Base-by-base conservation (phyloP, 2,888 invertebrate species). In the Tinea trinotella region DNA sequence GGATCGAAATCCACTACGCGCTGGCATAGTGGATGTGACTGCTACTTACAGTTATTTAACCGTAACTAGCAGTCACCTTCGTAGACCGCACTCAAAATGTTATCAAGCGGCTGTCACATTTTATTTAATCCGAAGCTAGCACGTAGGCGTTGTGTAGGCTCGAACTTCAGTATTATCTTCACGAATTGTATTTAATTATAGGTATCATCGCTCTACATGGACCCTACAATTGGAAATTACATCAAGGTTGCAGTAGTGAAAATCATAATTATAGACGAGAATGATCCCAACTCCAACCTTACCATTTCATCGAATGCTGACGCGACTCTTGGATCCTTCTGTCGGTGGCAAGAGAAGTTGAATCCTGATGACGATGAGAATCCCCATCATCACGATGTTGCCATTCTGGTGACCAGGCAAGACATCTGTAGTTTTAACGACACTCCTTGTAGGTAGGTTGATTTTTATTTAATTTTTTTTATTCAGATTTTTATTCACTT, bases 331-430 rank as follows among this genome's bases (percentile, higher is more conserved):
- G 89, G 90, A 59, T 93, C 93, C 63, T 97, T 97, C 85, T 97
- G 97, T 80, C 87, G 88, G 65, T 95, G 94, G 94, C 95, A 95
- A 71, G 89, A 90, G 64, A 86, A 85, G 52, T 78, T 92, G 57
- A 96, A 96, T 74, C 92, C 92, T 1, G 85, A 86, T 17, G 89
- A 92, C 62, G 95, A 96, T 66, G 82, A 89, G 10, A 92, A 96
- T 76, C 95, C 95, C 1, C 91, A 94, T 67, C 96, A 96, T 68
- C 96, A 96, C 72, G 96, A 96, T 69, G 95, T 95, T 3, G 96
- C 95, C 40, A 91, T 96, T 60, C 87, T 96, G 49, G 90, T 96
- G 59, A 96, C 96, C 18, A 90, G 93, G 65, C 90, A 90, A 71
- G 91, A 91, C 71, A 92, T 93, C 63, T 93, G 93, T 74, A 89